Evolutionary conservation across 2,113 vertebrate genomes (phyloP).

Genomic region (Xiphorhynchus elegans): DNA sequence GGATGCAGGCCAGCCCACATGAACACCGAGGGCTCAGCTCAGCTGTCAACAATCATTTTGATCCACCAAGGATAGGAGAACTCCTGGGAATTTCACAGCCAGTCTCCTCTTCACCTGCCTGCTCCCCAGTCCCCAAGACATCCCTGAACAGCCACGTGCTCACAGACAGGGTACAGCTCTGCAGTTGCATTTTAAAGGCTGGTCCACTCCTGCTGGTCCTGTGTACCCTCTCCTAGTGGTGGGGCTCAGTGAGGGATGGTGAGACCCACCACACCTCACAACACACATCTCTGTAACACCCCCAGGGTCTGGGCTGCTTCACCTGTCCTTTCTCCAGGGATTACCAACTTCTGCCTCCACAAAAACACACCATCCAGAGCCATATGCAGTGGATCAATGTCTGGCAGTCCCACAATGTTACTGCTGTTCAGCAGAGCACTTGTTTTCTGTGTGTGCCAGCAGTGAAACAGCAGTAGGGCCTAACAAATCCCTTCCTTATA

Average conservation of each 20-base stretch:
- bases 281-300: background rate
- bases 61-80: background rate
- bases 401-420: background rate
- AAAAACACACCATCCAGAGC: background rate
- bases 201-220: accelerated
- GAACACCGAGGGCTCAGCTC: background rate
- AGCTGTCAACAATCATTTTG: background rate
- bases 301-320: background rate
- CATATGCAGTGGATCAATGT: background rate
- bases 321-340: background rate
- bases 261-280: background rate
- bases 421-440: background rate
- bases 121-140: background rate
- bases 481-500: background rate
- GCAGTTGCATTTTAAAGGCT: background rate
- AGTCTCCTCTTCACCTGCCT: background rate
- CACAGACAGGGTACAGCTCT: background rate
- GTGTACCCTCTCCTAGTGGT: background rate
- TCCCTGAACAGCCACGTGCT: background rate
- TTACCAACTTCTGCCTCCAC: background rate
- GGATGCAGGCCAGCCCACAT: background rate
- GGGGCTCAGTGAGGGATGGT: background rate
- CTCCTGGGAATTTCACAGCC: background rate
- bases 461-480: background rate
- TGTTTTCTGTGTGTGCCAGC: background rate